Percentiles rank a stretch among this genome's conserved stretches.
These are phyloP conservation scores for Pheosia gnoma DNA, from an alignment of 2,888 invertebrate genomes.

Conservation along the genomic window DNA sequence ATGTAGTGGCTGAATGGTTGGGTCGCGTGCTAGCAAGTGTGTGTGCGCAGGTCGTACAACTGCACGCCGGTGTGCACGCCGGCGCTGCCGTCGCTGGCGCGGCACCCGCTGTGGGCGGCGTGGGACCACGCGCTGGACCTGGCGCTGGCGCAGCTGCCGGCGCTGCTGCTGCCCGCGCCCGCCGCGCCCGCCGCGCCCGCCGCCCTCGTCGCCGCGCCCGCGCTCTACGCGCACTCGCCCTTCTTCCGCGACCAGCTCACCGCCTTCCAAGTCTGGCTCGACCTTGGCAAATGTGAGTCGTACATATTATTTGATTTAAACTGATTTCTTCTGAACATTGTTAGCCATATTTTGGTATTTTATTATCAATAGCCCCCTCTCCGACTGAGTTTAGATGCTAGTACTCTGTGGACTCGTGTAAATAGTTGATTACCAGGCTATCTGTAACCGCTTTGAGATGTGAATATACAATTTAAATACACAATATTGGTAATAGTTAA, in stretches of 20 bases:
- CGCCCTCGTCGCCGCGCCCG: slow-evolving; percentile 90
- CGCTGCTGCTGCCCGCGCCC: slow-evolving; percentile 82
- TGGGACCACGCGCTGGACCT: slow-evolving; percentile 99
- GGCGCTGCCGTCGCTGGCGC: slow-evolving; percentile 94
- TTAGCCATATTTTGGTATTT: too few species aligned
- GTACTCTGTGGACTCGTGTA: too few species aligned
- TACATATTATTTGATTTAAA: neutral
- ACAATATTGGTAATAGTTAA: too few species aligned
- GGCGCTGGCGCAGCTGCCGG: slow-evolving; percentile 95
- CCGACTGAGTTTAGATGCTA: too few species aligned
- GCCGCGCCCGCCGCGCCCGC: slow-evolving; percentile 77
- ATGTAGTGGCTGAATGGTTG: too few species aligned
- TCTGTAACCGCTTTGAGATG: too few species aligned
- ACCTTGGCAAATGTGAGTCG: slow-evolving; percentile 83
- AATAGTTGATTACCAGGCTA: too few species aligned
- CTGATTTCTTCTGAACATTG: too few species aligned
- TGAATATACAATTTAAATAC: too few species aligned
- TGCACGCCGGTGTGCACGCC: slow-evolving; percentile 98
- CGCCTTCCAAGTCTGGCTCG: slow-evolving; percentile 98
- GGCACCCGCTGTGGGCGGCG: slow-evolving; percentile 97
- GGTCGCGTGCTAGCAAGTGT: neutral
- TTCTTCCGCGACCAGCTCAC: slow-evolving; percentile 99
- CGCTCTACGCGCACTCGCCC: slow-evolving; percentile 85
- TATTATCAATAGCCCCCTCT: too few species aligned
- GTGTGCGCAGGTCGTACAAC: slow-evolving; percentile 89